phyloP scores from a whole-genome alignment of 2,113 vertebrate genomes.

The Macrotis lagotis region DNA sequence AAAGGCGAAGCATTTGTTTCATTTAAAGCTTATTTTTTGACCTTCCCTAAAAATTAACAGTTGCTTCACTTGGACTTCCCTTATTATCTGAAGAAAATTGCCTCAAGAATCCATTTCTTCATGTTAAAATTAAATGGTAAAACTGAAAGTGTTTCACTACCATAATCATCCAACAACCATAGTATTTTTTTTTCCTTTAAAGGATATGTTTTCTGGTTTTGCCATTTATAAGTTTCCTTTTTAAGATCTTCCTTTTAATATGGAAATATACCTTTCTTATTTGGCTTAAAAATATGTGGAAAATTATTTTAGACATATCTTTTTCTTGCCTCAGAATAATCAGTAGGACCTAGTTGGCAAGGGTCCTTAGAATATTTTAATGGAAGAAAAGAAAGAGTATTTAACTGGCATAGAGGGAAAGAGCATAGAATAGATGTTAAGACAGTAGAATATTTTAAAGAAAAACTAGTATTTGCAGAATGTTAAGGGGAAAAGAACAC shows the following conservation, averaged over 20 bases:
- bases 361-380: neutral
- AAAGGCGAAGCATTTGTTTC: neutral
- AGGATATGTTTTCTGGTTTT: neutral
- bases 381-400: neutral
- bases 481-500: constrained; percentile 2
- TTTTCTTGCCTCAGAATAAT: constrained; percentile 54
- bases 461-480: neutral
- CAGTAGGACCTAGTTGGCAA: neutral
- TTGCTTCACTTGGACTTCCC: constrained; percentile 30
- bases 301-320: constrained; percentile 55
- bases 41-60: constrained; percentile 13
- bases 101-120: constrained; percentile 23
- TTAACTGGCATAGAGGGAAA: neutral
- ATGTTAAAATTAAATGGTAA: constrained; percentile 43
- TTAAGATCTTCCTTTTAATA: constrained; percentile 39
- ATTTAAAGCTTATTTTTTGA: neutral
- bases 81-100: constrained; percentile 19
- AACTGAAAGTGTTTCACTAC: neutral
- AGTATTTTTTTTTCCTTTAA: neutral
- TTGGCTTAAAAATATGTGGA: constrained; percentile 28
- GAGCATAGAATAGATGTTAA: neutral
- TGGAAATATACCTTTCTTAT: neutral
- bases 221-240: constrained; percentile 20
- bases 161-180: neutral
- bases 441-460: neutral